These are phyloP conservation scores for Hylyphantes graminicola DNA, from an alignment of 1,140 invertebrate species.

Conservation along the genomic window DNA sequence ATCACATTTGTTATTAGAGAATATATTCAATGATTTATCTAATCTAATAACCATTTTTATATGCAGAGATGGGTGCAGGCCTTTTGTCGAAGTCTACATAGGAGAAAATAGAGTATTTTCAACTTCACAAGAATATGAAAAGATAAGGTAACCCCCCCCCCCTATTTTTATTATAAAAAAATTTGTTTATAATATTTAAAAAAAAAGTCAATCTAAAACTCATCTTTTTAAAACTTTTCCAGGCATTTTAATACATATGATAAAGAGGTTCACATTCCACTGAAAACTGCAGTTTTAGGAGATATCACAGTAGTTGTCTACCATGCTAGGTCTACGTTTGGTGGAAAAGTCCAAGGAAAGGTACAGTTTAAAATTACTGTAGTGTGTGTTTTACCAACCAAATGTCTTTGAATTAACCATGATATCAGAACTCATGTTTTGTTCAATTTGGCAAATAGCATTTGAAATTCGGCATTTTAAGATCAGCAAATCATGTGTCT, in stretches of 20 bases:
- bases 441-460: no score
- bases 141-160: conserved; percentile 66
- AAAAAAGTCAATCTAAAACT: background rate
- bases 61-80: conserved; percentile 87
- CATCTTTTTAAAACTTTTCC: conserved; percentile 1
- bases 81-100: conserved; percentile 91
- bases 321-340: conserved; percentile 87
- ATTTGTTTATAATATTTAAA: background rate
- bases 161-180: background rate
- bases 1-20: no score
- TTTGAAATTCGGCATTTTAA: no score
- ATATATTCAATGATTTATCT: no score
- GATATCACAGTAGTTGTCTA: conserved; percentile 85
- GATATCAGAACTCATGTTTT: no score
- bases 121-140: conserved; percentile 88
- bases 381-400: no score
- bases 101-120: conserved; percentile 86
- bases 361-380: conserved; percentile 66
- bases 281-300: conserved; percentile 78
- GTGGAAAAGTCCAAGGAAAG: conserved; percentile 80
- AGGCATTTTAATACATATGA: conserved; percentile 81
- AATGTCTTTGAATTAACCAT: no score
- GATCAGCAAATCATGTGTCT: no score
- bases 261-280: conserved; percentile 74
- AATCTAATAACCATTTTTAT: conserved; percentile 12